Evolutionary conservation across 2,113 vertebrate genomes (phyloP), one percentile per base, ranked within the genome.

Genomic region (Periophthalmodon schlosseri): DNA sequence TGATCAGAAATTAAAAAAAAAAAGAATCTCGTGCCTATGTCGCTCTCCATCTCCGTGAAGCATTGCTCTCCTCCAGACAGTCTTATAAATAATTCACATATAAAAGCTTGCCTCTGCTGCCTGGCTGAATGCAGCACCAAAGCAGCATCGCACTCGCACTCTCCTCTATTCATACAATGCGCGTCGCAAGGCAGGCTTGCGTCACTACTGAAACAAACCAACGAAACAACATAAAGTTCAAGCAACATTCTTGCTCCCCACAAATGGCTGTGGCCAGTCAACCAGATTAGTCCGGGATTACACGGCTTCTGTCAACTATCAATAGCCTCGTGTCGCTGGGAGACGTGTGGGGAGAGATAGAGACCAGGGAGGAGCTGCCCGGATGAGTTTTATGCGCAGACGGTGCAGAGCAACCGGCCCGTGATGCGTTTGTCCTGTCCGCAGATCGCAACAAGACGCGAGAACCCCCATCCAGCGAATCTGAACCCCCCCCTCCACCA

Each of bases 81-180:
- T 81, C 89, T 90, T 73, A 90, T 93, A 87, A 92, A 94, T 93
- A 91, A 93, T 93, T 93, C 90, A 93, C 72, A 73, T 79, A 82
- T 84, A 85, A 84, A 88, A 85, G 88, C 88, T 89, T 81, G 87
- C 81, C 84, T 88, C 74, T 77, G 87, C 85, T 81, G 84, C 76
- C 77, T 83, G 21, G 77, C 85, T 89, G 86, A 85, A 79, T 82
- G 78, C 83, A 82, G 87, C 90, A 83, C 67, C 86, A 78, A 73
- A 80, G 50, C 56, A 49, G 36, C 33, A 70, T n/a, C 49, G 20
- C 67, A 34, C 73, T 3, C 76, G 39, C 39, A 4, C 23, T 10
- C 71, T 20, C 47, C 18, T 34, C 9, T 16, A 7, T 11, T n/a
- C 2, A 15, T 20, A 44, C 16, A 11, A 33, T 60, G 69, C 61